These are phyloP conservation scores for Stichodactyla mertensii DNA, from an alignment of 64 coral and sea anemone species.

Conservation along the genomic window DNA sequence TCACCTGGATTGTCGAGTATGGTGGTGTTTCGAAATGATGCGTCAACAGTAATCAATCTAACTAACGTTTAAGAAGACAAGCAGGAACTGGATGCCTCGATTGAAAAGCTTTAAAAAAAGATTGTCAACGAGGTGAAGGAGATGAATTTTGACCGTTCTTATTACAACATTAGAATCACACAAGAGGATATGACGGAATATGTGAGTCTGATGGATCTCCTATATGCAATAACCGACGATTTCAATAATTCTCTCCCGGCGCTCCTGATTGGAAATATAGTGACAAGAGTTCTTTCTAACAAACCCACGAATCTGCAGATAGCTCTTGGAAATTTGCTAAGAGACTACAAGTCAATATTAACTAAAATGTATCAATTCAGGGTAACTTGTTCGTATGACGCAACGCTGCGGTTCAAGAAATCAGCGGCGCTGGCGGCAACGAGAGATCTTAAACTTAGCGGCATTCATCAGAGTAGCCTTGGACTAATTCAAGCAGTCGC, in stretches of 20 bases:
- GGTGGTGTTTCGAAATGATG: conserved; percentile 31
- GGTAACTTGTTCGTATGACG: conserved; percentile 69
- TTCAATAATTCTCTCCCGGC: conserved; percentile 33
- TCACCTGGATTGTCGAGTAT: conserved; percentile 51
- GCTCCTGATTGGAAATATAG: conserved; percentile 51
- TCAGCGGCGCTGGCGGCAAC: conserved; percentile 59
- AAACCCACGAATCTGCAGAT: conserved; percentile 57
- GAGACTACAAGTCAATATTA: conserved; percentile 27
- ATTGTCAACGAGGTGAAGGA: conserved; percentile 48
- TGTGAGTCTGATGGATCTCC: conserved; percentile 39
- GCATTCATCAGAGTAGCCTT: conserved; percentile 23
- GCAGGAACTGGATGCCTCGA: conserved; percentile 8
- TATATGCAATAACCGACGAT: conserved; percentile 19
- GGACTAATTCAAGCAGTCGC: conserved; percentile 60
- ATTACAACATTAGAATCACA: conserved; percentile 60
- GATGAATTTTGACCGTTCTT: conserved; percentile 27
- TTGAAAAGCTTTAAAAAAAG: conserved; percentile 29
- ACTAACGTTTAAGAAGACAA: conserved; percentile 31
- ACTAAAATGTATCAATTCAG: conserved; percentile 45
- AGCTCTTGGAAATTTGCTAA: conserved; percentile 41
- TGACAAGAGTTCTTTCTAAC: conserved; percentile 34
- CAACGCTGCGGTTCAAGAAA: conserved; percentile 48
- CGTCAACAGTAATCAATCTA: conserved; percentile 32
- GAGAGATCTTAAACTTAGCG: conserved; percentile 21
- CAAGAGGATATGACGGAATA: conserved; percentile 40